Evolutionary conservation across 2,113 vertebrate genomes (phyloP).

Genomic region (Tetraodon nigroviridis): DNA sequence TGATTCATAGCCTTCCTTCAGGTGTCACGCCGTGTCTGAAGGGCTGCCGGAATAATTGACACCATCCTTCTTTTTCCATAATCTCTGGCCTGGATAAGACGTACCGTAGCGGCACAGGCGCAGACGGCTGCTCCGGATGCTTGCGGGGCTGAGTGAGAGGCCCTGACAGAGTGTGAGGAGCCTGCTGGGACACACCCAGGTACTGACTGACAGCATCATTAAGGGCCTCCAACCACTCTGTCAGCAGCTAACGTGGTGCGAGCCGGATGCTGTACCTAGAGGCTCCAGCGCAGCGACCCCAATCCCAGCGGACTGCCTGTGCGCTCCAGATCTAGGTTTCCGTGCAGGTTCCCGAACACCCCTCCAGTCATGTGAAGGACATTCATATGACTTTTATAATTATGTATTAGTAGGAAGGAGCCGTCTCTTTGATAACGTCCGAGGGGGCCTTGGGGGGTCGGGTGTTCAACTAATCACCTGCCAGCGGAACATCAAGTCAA

Average conservation of each 20-base stretch:
- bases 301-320: neutral
- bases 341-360: constrained; percentile 8
- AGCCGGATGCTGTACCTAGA: constrained; percentile 9
- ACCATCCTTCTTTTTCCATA: constrained; percentile 32
- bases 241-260: constrained; percentile 15
- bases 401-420: constrained; percentile 36
- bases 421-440: constrained; percentile 34
- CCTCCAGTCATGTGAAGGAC: constrained; percentile 55
- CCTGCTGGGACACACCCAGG: constrained; percentile 27
- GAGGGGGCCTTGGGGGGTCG: constrained; percentile 37
- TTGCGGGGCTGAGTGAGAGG: constrained; percentile 31
- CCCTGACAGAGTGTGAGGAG: constrained; percentile 25
- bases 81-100: constrained; percentile 36
- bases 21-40: constrained; percentile 15
- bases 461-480: constrained; percentile 59
- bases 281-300: neutral
- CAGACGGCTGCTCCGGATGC: constrained; percentile 16
- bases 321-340: neutral
- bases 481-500: constrained; percentile 44
- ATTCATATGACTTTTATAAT: constrained; percentile 47
- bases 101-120: constrained; percentile 6
- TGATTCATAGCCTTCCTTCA: constrained; percentile 17
- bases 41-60: constrained; percentile 35
- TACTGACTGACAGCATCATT: constrained; percentile 64
- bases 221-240: constrained; percentile 42